Evolutionary conservation across 2,797 vertebrate genomes (phyloP).

Genomic region (Cossypha caffra): DNA sequence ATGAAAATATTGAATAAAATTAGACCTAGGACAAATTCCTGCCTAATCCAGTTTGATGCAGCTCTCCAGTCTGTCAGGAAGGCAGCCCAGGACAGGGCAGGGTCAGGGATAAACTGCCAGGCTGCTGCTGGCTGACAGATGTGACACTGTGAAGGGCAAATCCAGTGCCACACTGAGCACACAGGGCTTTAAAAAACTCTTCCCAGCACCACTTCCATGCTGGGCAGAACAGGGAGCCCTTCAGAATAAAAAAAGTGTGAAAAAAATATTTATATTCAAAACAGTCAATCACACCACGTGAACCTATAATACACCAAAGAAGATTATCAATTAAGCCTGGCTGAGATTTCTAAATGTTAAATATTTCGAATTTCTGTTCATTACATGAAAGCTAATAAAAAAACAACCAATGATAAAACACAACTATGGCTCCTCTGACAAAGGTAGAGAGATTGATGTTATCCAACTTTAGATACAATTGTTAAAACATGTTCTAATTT

Average conservation of each 20-base stretch:
- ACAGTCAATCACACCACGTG: not conserved
- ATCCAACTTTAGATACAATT: not conserved
- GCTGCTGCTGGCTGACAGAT: not conserved
- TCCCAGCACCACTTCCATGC: not conserved
- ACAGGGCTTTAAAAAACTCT: not conserved
- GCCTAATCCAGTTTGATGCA: not conserved
- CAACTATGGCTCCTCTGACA: not conserved
- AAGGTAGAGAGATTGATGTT: not conserved
- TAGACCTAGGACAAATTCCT: not conserved
- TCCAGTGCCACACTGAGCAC: not conserved
- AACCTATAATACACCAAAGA: not conserved
- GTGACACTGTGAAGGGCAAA: not conserved
- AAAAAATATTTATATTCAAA: not conserved
- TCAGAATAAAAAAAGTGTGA: not conserved
- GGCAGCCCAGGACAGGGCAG: not conserved
- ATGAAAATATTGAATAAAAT: conserved; percentile 49
- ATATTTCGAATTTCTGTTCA: not conserved
- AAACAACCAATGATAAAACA: not conserved
- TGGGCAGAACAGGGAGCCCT: not conserved
- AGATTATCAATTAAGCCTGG: not conserved
- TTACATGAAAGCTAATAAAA: not conserved
- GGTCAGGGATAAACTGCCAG: not conserved
- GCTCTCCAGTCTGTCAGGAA: not conserved
- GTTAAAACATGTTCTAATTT: not conserved
- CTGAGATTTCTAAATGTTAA: not conserved